Base-by-base conservation (phyloP, 1,140 invertebrate genomes). In the Drosophila nasuta region DNA sequence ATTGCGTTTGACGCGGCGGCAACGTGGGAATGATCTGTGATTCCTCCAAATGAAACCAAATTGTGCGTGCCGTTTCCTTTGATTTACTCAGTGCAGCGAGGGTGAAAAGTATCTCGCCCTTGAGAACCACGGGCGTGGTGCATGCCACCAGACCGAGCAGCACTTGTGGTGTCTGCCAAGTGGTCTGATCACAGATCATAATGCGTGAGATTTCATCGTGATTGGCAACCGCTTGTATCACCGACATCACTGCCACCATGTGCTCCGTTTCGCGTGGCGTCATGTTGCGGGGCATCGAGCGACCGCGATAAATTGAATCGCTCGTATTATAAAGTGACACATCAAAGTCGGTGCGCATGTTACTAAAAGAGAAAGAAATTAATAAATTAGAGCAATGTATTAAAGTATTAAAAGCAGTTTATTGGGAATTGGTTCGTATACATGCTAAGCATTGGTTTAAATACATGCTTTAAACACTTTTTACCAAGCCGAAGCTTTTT, bases 41-140 rank as follows among this genome's bases (percentile, higher is more conserved):
- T 5, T 95, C 95, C 93, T 98, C 97, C 41, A 99, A 93, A 64
- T 95, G 96, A 71, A 97, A 96, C 98, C 98, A 99, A 41, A 97
- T 94, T 30, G 94, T 95, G 3, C 95, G 94, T 5, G 97, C 96
- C 54, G 96, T 96, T 69, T 96, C 95, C 17, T 95, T 94, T 0
- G 96, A 95, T 81, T 94, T 95, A 7, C 96, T 95, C 51, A 99
- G 93, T 1, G 96, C 95, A 1, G 96, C 95, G 17, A 99, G 93
- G 0, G 97, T 96, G 41, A 93, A 88, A 0, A 98, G 93, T 20
- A 99, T 93, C 79, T 97, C 95, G 1, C 97, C 96, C 93, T 99
- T 99, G 2, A 99, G 93, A 1, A 94, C 93, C 28, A 98, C 95
- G 1, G 97, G 96, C 70, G 98, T 95, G 51, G 96, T 96, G 91